Evolutionary conservation across 2,888 invertebrate species (phyloP).

Genomic region (Eretmocerus hayati): DNA sequence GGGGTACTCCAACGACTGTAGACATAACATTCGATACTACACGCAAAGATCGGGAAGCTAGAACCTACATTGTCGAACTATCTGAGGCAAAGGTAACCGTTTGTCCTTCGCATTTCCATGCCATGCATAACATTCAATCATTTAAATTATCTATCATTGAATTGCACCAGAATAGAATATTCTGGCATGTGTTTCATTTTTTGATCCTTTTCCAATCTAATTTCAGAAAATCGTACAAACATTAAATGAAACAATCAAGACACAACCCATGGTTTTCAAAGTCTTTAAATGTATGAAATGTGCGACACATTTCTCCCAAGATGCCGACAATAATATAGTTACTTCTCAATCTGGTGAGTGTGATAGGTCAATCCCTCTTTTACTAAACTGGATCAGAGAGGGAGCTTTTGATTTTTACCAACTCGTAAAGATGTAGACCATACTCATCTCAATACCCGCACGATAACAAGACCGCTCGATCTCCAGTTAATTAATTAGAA

Average conservation of each 20-base stretch:
- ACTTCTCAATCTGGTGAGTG: constrained; percentile 25
- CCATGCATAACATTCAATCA: background rate
- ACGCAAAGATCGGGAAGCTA: constrained; percentile 52
- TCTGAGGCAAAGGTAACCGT: constrained; percentile 51
- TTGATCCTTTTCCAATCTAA: constrained; percentile 5
- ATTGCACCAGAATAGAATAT: too few relatives aligned
- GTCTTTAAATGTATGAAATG: constrained; percentile 57
- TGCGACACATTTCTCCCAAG: constrained; percentile 54
- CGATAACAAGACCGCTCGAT: too few relatives aligned
- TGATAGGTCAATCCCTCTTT: too few relatives aligned
- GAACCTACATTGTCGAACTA: constrained; percentile 54
- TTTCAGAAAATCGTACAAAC: constrained; percentile 48
- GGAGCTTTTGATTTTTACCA: too few relatives aligned
- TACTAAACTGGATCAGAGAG: too few relatives aligned
- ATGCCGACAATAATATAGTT: constrained; percentile 37
- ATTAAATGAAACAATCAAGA: constrained; percentile 47
- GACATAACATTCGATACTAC: constrained; percentile 58
- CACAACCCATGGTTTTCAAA: constrained; percentile 45
- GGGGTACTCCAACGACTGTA: constrained; percentile 48
- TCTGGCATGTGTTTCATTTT: too few relatives aligned
- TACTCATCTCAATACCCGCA: too few relatives aligned
- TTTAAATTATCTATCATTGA: too few relatives aligned
- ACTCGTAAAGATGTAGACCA: too few relatives aligned
- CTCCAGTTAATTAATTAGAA: too few relatives aligned
- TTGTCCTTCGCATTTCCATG: background rate